Evolutionary conservation across 2,888 invertebrate species (phyloP).

Genomic region (Tachina grossa): DNA sequence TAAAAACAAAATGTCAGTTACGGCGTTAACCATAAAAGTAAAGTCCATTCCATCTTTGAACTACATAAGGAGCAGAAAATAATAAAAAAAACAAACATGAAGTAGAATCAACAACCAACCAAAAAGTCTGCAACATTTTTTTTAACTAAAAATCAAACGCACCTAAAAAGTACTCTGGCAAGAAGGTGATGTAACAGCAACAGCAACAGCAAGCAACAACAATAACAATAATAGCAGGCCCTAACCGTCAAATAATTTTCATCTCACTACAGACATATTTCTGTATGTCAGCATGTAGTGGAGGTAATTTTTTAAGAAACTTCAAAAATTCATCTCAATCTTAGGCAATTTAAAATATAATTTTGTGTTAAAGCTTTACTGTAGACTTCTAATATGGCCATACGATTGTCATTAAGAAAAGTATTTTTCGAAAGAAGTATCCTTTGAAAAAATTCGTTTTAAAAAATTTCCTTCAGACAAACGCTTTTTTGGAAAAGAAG

Average conservation of each 20-base stretch:
- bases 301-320: background rate
- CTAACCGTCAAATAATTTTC: constrained; percentile 8
- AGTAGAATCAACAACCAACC: constrained; percentile 37
- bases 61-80: constrained; percentile 12
- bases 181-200: constrained; percentile 24
- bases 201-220: constrained; percentile 1
- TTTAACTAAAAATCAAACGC: constrained; percentile 40
- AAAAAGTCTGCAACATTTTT: constrained; percentile 11
- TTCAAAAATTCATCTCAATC: background rate
- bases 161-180: constrained; percentile 22
- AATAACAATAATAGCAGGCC: background rate
- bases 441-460: too few species aligned
- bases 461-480: background rate
- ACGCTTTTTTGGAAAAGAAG: background rate
- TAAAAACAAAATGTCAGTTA: constrained; percentile 81
- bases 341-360: background rate
- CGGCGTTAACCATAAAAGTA: constrained; percentile 79
- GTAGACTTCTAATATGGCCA: too few species aligned
- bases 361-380: background rate
- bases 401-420: too few species aligned
- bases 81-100: background rate
- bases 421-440: too few species aligned
- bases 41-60: constrained; percentile 47
- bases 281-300: background rate
- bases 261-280: background rate